These are phyloP conservation scores for Odontamblyopus rebecca DNA, from an alignment of 2,797 vertebrate species.

Conservation along the genomic window DNA sequence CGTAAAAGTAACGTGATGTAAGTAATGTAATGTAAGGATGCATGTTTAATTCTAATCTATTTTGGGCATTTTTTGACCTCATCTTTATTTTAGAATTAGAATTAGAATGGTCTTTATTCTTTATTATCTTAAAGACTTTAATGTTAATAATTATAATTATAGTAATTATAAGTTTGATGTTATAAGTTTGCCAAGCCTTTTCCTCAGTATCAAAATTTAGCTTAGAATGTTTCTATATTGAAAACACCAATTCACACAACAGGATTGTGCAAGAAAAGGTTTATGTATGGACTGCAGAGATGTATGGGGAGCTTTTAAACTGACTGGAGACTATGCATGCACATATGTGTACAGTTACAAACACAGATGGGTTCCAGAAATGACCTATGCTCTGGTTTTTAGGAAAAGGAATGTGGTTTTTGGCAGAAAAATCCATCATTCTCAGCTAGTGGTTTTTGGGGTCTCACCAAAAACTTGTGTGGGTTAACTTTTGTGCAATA, in stretches of 20 bases:
- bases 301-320: not conserved
- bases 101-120: too few species aligned
- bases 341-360: conserved; percentile 7
- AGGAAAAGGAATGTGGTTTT: conserved; percentile 15
- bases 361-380: conserved; percentile 17
- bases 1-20: too few species aligned
- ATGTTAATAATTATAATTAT: too few species aligned
- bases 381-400: conserved; percentile 6
- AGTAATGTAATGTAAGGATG: too few species aligned
- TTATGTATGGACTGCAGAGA: not conserved
- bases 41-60: too few species aligned
- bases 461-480: not conserved
- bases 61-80: too few species aligned
- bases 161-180: too few species aligned
- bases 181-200: too few species aligned
- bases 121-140: too few species aligned
- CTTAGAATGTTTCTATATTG: too few species aligned
- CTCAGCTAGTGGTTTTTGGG: conserved; percentile 21
- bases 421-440: conserved; percentile 21
- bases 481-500: not conserved
- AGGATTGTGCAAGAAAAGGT: not conserved
- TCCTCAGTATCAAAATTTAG: too few species aligned
- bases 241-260: not conserved
- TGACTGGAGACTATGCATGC: not conserved
- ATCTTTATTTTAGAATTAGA: too few species aligned